Evolutionary conservation across 2,113 vertebrate species (phyloP), one percentile per base, ranked within the genome.

Genomic region (Perognathus longimembris): DNA sequence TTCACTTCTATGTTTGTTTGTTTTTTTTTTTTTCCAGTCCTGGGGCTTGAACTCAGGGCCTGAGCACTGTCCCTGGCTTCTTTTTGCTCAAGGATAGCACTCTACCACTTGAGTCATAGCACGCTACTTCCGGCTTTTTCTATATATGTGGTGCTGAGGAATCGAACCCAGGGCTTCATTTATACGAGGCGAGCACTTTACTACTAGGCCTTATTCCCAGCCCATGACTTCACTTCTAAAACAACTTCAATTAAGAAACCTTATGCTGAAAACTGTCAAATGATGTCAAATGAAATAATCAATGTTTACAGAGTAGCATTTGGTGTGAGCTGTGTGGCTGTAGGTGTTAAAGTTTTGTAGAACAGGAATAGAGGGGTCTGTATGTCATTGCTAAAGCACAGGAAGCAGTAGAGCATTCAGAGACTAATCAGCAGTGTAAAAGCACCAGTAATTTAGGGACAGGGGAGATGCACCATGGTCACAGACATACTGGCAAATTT

Each of bases 221-320:
- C n/a, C 30, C 24, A 89, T 85, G 50, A 50, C 18, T 87, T 94
- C 77, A 89, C 14, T 87, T 93, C 22, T 40, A 61, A 59, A 94
- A 77, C 45, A 96, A 83, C 40, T 73, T 77, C 12, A 77, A 78
- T 90, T 85, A 75, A 91, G 78, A 95, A 90, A 89, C 69, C 7
- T 89, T 36, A 83, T 42, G 32, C 66, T 86, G 34, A 88, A 95
- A 76, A 95, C 5, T 45, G n/a, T n/a, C n/a, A n/a, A n/a, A n/a
- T n/a, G n/a, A 69, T 74, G 34, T 59, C 66, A 61, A 45, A 90
- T 78, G 28, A 92, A 69, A 80, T n/a, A 38, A 85, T 32, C 40
- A 70, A 64, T 15, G 36, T 81, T 78, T 85, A 85, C 6, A 88
- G 3, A 84, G n/a, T 15, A 86, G 14, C 30, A 42, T 38, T 36